Conservation (phyloP, 2,797 vertebrate genomes). For the Pseudopleuronectes americanus region DNA sequence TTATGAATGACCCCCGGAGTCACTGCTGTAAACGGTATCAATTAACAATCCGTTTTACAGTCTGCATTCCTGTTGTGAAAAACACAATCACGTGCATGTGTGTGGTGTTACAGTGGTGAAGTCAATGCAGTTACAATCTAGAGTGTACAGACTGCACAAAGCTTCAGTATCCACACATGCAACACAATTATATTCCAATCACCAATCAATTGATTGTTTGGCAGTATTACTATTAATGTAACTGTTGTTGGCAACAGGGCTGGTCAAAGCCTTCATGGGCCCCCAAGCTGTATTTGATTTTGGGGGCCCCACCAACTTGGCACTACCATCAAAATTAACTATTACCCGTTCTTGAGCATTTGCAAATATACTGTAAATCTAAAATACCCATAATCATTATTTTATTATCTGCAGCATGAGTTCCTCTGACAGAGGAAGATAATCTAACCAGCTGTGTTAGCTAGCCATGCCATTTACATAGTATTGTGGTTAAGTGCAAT, state of each 20-base stretch:
- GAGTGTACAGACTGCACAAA: not conserved
- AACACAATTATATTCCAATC: not conserved
- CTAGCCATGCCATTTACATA: not conserved
- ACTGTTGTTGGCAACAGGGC: too few relatives aligned
- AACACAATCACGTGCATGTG: conserved; percentile 7
- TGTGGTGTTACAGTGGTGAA: not conserved
- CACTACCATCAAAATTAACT: not conserved
- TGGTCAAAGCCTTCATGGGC: too few relatives aligned
- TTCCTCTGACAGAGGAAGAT: not conserved
- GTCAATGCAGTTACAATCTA: not conserved
- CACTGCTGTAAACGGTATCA: conserved; percentile 45
- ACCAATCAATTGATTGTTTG: not conserved
- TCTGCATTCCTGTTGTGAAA: not conserved
- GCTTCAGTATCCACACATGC: not conserved
- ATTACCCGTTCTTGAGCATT: not conserved
- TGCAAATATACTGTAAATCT: not conserved
- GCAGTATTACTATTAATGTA: not conserved
- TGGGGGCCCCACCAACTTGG: too few relatives aligned
- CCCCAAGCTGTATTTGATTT: too few relatives aligned
- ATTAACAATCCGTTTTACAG: conserved; percentile 44
- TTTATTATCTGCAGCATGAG: not conserved
- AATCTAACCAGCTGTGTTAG: not conserved
- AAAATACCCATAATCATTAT: not conserved
- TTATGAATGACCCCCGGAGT: conserved; percentile 49
- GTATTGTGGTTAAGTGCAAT: not conserved